Evolutionary conservation across 2,113 vertebrate species (phyloP), one percentile per base, ranked within the genome.

Genomic region (Corydoras sp.): DNA sequence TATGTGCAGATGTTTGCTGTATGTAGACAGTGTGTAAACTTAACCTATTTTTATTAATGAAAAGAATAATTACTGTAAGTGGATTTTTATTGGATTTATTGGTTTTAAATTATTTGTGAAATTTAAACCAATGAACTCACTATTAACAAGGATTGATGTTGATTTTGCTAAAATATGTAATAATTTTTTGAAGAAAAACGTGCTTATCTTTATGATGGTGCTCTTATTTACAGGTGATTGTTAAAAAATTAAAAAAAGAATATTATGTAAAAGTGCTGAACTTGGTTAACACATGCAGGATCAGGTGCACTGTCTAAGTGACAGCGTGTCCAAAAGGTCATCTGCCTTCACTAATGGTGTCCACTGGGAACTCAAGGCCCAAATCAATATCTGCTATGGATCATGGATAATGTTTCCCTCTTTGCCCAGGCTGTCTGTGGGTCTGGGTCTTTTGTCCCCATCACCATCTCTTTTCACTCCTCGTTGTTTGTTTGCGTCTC

Each of bases 321-420:
- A 64, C 78, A 69, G 65, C 71, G 64, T 79, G 81, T 84, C 79
- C 81, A 68, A 80, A 80, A 85, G 87, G 83, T 85, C 77, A 79
- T 79, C 80, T 82, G 77, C 77, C 74, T 84, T 82, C 81, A 88
- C 85, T 85, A 85, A 84, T 78, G 77, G 82, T 76, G 80, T 86
- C 84, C 59, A 48, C 72, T 59, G 81, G 82, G 85, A 84, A 72
- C 76, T 78, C 77, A 77, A 69, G 83, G 77, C 68, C 70, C 13
- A 53, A 76, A 87, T 90, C 89, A 83, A 87, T 89, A 80, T 62
- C 68, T 73, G 67, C 51, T 79, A 84, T 87, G 83, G 84, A 86
- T 85, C 81, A 75, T 49, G 75, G 83, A 77, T 87, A 72, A 68
- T 75, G 80, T 85, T 77, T 30, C 80, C 67, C 30, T 50, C 77